Base-by-base conservation (phyloP, 1,140 invertebrate species). In the Oscheius sp. region DNA sequence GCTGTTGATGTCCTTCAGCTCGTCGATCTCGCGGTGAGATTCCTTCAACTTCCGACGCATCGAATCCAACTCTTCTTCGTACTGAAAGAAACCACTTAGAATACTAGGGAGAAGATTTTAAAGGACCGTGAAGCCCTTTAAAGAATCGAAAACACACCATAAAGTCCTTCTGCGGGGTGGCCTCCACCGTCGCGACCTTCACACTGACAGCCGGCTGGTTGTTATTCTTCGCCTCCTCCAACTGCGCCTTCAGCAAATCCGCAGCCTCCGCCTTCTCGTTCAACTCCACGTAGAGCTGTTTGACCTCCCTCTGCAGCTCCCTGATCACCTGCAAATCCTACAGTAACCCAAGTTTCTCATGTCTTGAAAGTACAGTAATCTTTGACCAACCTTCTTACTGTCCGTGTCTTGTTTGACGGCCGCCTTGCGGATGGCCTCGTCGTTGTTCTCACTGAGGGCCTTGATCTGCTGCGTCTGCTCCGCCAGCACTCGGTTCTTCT, bases 251-350 rank as follows among this genome's bases (percentile, higher is more conserved):
- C 18, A 66, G 42, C 1, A 2, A 18, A 42, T 77, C 76, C 18
- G 73, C 42, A 32, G 46, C 70, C 28, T 69, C 55, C 18, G 65
- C 49, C 61, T 77, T 77, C 13, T 77, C 76, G 62, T 77, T 77
- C 58, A 77, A 32, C 32, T 77, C 76, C 15, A 55, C 49, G 38
- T 77, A 77, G 2, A 77, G 52, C 59, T 77, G 69, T 20, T 71
- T 77, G 1, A 77, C 74, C 59, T 77, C 76, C 28, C 65, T 76
- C 34, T 77, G 76, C 26, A 76, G 49, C 62, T 76, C 75, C 15
- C 71, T 67, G 38, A 68, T 42, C 20, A 55, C 49, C 38, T 42
- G 38, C 10, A 42, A 10, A n/a, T n/a, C n/a, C n/a, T n/a, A n/a
- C n/a, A n/a, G 38, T 42, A 42, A 42, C 38, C n/a, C 38, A 10